Evolutionary conservation across 2,113 vertebrate genomes (phyloP), one percentile per base, ranked within the genome.

Genomic region (Hucho hucho): DNA sequence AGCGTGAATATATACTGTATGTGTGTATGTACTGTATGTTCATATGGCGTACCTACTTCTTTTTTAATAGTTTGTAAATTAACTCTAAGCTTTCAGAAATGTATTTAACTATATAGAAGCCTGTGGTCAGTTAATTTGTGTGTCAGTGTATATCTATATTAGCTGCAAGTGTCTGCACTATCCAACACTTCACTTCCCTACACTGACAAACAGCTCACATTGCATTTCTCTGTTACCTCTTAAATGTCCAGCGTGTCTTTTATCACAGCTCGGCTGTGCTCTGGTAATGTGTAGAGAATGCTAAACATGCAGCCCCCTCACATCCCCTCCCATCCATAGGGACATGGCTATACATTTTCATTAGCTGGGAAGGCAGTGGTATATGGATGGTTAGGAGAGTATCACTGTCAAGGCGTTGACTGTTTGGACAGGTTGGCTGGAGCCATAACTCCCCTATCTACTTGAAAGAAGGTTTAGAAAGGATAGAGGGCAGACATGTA

Each of bases 181-280:
- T 6, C 58, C 58, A 59, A 20, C 20, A 59, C 58, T 49, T 4
- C 20, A 59, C n/a, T 59, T 14, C 16, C n/a, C 3, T 20, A 59
- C 58, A 49, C 14, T 49, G 47, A 49, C 47, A 59, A 6, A n/a
- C 20, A 59, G 58, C 20, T 59, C 58, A 7, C 16, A 6, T 59
- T 59, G 58, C 58, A 22, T 59, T 59, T 59, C 56, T 59, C 56
- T 59, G 16, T 59, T n/a, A 59, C 56, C 56, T 59, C 56, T 59
- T 59, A 59, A 59, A 59, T n/a, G 9, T 59, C 20, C 56, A n/a
- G 56, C 22, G 56, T 59, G 56, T 59, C 20, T 22, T 22, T 20
- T 6, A 59, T 59, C 58, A 59, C 58, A n/a, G 58, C 14, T n/a
- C 1, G 20, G n/a, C 58, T 59, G 18, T n/a, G 18, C 4, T 59